Evolutionary conservation across 2,888 invertebrate species (phyloP), one percentile per base, ranked within the genome.

Genomic region (Chymomyza amoena): DNA sequence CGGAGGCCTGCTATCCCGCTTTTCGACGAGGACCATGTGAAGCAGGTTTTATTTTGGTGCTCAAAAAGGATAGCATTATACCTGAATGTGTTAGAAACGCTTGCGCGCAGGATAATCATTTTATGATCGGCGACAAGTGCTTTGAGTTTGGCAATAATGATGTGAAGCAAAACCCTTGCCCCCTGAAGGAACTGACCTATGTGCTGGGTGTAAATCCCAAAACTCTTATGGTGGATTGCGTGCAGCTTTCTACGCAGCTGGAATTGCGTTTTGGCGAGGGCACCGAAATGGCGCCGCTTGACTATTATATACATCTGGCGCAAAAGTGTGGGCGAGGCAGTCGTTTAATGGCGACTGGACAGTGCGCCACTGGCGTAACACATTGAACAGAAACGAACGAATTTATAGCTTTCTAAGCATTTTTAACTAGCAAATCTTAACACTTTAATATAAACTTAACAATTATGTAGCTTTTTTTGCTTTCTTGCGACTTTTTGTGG

Each of bases 11-110:
- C 80, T 93, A 94, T 91, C 92, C 93, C 61, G 94, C 94, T 0
- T 95, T 93, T 82, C 92, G 92, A 52, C 93, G 92, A 86, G 96
- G 96, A 0, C 96, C 96, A 0, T 96, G 96, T 81, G 75, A 84
- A 0, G 64, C 80, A 0, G 92, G 92, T 0, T 87, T 94, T 67
- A 94, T 94, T 81, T 91, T 95, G 28, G 87, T 94, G 7, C 91
- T 96, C 20, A 92, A 92, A 10, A 75, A 84, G 56, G 91, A 92
- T 51, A 90, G 93, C 15, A 92, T 93, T 0, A 91, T 94, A 56
- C 95, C 95, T 0, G 90, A 92, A 64, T 96, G 96, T 83, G 91
- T 91, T 4, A 79, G 78, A 25, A 96, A 96, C 91, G 94, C 94
- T 0, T 96, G 96, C 84, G 73, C 71, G 1, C 62, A 66, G 9